A percentile compares a stretch with the other conserved stretches of the same genome.
phyloP scores from a whole-genome alignment of 2,797 vertebrate genomes.

The Chaetodon trifasciatus region DNA sequence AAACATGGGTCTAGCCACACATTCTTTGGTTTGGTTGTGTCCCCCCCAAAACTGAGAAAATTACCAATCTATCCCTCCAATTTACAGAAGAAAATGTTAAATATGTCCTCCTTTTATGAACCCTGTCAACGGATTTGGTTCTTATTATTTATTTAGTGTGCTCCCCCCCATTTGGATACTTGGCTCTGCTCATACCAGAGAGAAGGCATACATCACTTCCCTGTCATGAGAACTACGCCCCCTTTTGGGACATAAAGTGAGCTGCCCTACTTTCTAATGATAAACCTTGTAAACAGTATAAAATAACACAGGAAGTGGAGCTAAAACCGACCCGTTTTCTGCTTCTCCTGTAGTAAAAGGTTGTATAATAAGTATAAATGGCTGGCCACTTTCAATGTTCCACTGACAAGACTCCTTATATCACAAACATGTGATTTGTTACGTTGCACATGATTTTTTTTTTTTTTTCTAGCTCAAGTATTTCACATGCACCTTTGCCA shows the following conservation, averaged over 20 bases:
- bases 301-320: not conserved
- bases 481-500: not conserved
- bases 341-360: not conserved
- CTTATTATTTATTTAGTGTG: too few relatives aligned
- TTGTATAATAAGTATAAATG: not conserved
- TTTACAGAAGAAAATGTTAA: too few relatives aligned
- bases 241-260: not conserved
- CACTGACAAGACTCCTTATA: not conserved
- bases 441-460: not conserved
- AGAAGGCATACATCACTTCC: too few relatives aligned
- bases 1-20: too few relatives aligned
- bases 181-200: too few relatives aligned
- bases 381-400: not conserved
- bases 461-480: not conserved
- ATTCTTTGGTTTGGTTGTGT: too few relatives aligned
- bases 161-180: too few relatives aligned
- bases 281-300: slow-evolving; percentile 38
- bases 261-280: slow-evolving; percentile 45
- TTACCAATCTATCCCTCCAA: too few relatives aligned
- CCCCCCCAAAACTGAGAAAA: too few relatives aligned
- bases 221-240: too few relatives aligned
- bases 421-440: not conserved
- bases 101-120: too few relatives aligned
- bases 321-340: slow-evolving; percentile 1
- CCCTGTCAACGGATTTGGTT: too few relatives aligned